phyloP scores from a whole-genome alignment of 2,888 invertebrate genomes.

The Leptothorax acervorum region DNA sequence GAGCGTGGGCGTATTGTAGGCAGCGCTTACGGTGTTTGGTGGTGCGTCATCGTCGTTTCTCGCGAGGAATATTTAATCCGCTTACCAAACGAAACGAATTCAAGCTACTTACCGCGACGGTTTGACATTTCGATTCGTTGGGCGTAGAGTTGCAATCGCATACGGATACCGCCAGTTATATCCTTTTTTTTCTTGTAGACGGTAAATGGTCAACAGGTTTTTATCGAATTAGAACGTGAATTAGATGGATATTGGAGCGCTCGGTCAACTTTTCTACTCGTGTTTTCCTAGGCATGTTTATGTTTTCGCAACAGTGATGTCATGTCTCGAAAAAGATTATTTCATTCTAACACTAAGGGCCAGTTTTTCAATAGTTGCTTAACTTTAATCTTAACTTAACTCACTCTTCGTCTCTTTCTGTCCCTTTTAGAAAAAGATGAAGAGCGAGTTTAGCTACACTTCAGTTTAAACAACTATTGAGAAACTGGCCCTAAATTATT shows the following conservation, averaged over 20 bases:
- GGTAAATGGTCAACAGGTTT: constrained; percentile 9
- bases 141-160: constrained; percentile 18
- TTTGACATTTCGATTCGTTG: constrained; percentile 46
- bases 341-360: background rate
- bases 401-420: no score
- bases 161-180: constrained; percentile 10
- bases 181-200: background rate
- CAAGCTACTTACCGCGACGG: constrained; percentile 28
- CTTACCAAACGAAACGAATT: constrained; percentile 59
- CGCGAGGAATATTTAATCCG: constrained; percentile 64
- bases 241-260: constrained; percentile 9
- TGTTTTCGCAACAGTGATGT: background rate
- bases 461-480: no score
- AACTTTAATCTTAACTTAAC: no score
- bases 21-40: constrained; percentile 63
- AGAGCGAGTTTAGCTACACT: no score
- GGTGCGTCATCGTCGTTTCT: constrained; percentile 70
- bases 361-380: no score
- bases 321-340: background rate
- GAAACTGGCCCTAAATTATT: background rate
- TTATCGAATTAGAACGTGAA: constrained; percentile 14
- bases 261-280: background rate
- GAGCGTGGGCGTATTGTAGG: constrained; percentile 67
- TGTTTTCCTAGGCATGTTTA: background rate
- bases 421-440: no score